Base-by-base conservation (phyloP, 2,888 invertebrate genomes). In the Orchesella flavescens region DNA sequence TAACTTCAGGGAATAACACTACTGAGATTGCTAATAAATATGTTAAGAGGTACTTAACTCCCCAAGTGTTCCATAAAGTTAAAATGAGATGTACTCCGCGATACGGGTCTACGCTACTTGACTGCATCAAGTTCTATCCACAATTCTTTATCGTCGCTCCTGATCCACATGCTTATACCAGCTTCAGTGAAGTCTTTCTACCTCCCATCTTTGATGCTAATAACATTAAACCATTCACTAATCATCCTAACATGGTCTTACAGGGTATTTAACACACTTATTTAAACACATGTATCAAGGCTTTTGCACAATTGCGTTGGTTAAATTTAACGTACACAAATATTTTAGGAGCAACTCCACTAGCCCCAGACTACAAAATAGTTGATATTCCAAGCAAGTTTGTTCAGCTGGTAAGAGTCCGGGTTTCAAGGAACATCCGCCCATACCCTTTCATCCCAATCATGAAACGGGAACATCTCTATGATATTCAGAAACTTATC, bases 81-180 rank as follows among this genome's bases (percentile, higher is more conserved):
- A 95, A 95, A 91, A 90, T 92, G 84, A 93, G 95, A 88, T 92
- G 95, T 88, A 97, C 97, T 34, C 84, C 84, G n/a, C 61, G 84
- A 43, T 84, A 76, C 88, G 96, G 96, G 90, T 96, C 96, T 90
- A 95, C 94, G 89, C 92, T 97, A 4, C 94, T 96, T 89, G 96
- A 97, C 90, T 93, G 96, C 24, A 94, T 97, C 89, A 96, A 95
- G 77, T 87, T 84, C 72, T 87, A 85, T 59, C 87, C 87, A 13
- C 87, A 87, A 68, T 81, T 72, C 53, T 87, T 86, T 69, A 78
- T 87, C 53, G 78, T 87, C 23, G 75, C 95, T 0, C 96, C 96
- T 0, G 97, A 97, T 90, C 94, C 94, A 89, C 96, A 96, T 89
- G 94, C 94, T 7, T 97, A 95, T 90, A 93, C 93, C 81, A 94